Percentiles rank a stretch among this genome's conserved stretches.
phyloP scores from a whole-genome alignment of 1,140 invertebrate species.

The Drosophila virilis region DNA sequence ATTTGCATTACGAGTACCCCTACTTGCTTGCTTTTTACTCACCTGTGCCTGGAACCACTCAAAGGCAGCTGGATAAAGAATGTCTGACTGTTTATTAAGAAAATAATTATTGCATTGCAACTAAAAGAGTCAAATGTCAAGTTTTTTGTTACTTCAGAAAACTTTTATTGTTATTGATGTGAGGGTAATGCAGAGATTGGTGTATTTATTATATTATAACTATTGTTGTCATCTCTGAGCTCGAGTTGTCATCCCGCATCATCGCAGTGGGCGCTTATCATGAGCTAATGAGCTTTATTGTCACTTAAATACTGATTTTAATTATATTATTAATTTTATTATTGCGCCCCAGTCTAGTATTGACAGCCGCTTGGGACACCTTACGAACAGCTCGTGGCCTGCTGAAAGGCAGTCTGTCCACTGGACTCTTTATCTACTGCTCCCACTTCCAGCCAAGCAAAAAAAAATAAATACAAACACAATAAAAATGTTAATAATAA shows the following conservation, averaged over 20 bases:
- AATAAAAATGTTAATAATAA: constrained; percentile 48
- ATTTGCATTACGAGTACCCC: no score
- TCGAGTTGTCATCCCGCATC: constrained; percentile 24
- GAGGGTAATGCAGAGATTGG: background rate
- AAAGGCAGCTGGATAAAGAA: no score
- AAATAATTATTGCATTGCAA: no score
- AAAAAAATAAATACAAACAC: constrained; percentile 10
- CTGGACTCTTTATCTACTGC: constrained; percentile 5
- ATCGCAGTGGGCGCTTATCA: constrained; percentile 67
- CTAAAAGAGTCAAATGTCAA: no score
- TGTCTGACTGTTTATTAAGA: no score
- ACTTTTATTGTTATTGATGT: no score
- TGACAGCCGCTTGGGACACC: constrained; percentile 23
- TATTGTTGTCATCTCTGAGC: constrained; percentile 26
- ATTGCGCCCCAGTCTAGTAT: constrained; percentile 27
- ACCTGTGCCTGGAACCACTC: no score
- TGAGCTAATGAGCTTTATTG: constrained; percentile 75
- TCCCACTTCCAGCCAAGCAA: constrained; percentile 10
- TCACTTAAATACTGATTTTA: constrained; percentile 78
- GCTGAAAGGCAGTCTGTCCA: background rate
- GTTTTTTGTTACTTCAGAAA: no score
- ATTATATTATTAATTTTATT: constrained; percentile 78
- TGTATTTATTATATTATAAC: constrained; percentile 1
- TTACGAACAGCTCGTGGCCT: constrained; percentile 1
- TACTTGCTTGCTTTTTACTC: no score